phyloP scores from a whole-genome alignment of 2,888 invertebrate species.

The Saturnia pavonia region DNA sequence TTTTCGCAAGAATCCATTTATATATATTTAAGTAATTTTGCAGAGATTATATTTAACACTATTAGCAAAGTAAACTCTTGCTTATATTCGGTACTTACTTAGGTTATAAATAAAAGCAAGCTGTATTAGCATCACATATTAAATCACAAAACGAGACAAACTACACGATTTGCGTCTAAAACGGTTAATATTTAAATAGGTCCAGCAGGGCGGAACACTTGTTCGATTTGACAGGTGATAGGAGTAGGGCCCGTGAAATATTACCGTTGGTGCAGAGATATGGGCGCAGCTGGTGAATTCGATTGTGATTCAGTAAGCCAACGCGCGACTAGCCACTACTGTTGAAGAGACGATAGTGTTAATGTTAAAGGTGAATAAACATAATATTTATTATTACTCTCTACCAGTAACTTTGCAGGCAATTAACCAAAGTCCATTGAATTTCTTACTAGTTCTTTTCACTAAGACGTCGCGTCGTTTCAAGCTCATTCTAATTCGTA shows the following conservation, averaged over 20 bases:
- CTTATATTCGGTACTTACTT: not conserved
- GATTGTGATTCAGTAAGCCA: slow-evolving; percentile 27
- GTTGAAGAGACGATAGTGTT: not conserved
- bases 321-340: slow-evolving; percentile 4
- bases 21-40: too few relatives aligned
- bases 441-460: too few relatives aligned
- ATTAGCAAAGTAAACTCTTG: too few relatives aligned
- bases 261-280: slow-evolving; percentile 58
- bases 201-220: slow-evolving; percentile 72
- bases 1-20: too few relatives aligned
- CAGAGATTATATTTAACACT: too few relatives aligned
- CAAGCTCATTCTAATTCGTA: too few relatives aligned
- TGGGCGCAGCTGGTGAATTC: slow-evolving; percentile 54
- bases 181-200: slow-evolving; percentile 77
- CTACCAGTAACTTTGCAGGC: not conserved
- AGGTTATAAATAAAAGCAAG: not conserved
- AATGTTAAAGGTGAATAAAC: not conserved
- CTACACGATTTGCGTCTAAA: slow-evolving; percentile 62
- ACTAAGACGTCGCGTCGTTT: too few relatives aligned
- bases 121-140: slow-evolving; percentile 41
- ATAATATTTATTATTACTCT: not conserved
- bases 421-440: too few relatives aligned
- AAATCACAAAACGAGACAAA: slow-evolving; percentile 45
- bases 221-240: slow-evolving; percentile 80
- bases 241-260: slow-evolving; percentile 66